These are phyloP conservation scores for Ephestia elutella DNA, from an alignment of 1,140 invertebrate genomes.

Conservation along the genomic window DNA sequence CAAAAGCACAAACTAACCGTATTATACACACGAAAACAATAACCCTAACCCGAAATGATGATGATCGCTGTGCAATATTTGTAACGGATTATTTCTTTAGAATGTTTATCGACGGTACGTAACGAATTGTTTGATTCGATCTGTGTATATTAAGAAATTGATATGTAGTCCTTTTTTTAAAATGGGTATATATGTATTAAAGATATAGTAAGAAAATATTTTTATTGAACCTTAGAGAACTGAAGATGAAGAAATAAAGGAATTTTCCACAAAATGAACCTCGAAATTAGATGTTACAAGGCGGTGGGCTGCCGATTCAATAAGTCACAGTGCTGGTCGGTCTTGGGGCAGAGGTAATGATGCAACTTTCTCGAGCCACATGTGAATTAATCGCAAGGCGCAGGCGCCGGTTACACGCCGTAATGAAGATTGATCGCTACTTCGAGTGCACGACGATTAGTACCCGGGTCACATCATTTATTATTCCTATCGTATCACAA, in stretches of 20 bases:
- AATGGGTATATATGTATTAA: too few species aligned
- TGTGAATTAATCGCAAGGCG: constrained; percentile 59
- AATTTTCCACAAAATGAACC: neutral
- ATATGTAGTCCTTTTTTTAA: too few species aligned
- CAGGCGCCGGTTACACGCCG: constrained; percentile 48
- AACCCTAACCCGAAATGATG: constrained; percentile 10
- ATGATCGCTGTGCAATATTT: constrained; percentile 8
- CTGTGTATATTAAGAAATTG: neutral
- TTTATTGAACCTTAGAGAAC: too few species aligned
- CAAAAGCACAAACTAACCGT: constrained; percentile 42
- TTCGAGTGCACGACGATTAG: constrained; percentile 26
- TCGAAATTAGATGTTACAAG: neutral
- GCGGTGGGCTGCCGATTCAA: neutral
- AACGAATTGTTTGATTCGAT: neutral
- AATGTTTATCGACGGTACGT: neutral
- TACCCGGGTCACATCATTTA: constrained; percentile 25
- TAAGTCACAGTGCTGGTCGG: constrained; percentile 5
- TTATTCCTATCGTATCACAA: constrained; percentile 4
- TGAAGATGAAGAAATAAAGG: too few species aligned
- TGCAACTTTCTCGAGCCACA: constrained; percentile 58
- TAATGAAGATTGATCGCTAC: constrained; percentile 65
- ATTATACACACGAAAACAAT: constrained; percentile 42
- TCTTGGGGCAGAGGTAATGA: constrained; percentile 36
- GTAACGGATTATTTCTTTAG: constrained; percentile 1
- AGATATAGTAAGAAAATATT: too few species aligned